Percentiles rank a stretch among this genome's conserved stretches.
Conservation (phyloP, 2,888 invertebrate species). For the Isoperla grammatica region DNA sequence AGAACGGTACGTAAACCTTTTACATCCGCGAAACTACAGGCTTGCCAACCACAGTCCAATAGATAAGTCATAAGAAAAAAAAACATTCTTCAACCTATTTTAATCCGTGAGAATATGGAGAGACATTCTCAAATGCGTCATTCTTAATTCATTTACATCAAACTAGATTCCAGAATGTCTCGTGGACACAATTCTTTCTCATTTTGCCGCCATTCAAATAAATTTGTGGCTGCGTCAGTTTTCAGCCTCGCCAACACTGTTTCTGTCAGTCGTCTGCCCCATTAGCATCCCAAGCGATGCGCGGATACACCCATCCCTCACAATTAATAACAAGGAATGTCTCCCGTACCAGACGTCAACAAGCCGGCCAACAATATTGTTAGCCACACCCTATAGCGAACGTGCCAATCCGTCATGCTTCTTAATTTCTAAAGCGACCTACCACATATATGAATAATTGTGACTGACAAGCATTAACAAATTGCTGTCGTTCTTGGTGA, state of each 20-base stretch:
- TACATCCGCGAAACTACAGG: no score
- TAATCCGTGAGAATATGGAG: constrained; percentile 4
- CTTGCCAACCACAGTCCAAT: no score
- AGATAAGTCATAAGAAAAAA: no score
- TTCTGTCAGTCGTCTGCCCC: neutral
- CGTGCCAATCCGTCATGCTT: constrained; percentile 6
- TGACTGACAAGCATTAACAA: constrained; percentile 18
- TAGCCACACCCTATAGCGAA: constrained; percentile 9
- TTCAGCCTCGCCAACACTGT: neutral
- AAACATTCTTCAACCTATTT: no score
- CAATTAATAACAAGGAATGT: constrained; percentile 22
- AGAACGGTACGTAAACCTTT: no score
- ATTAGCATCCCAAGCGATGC: constrained; percentile 20
- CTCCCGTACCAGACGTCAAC: neutral
- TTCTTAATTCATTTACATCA: constrained; percentile 8
- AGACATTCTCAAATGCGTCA: neutral
- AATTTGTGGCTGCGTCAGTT: constrained; percentile 14
- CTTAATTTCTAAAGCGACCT: neutral
- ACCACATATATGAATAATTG: constrained; percentile 12
- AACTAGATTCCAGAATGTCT: constrained; percentile 1
- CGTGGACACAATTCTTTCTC: neutral
- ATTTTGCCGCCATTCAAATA: constrained; percentile 14
- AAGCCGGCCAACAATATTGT: constrained; percentile 2
- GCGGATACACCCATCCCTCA: constrained; percentile 25
- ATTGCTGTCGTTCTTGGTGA: constrained; percentile 6